Evolutionary conservation across 2,888 invertebrate genomes (phyloP).

Genomic region (Augiades crinisus): DNA sequence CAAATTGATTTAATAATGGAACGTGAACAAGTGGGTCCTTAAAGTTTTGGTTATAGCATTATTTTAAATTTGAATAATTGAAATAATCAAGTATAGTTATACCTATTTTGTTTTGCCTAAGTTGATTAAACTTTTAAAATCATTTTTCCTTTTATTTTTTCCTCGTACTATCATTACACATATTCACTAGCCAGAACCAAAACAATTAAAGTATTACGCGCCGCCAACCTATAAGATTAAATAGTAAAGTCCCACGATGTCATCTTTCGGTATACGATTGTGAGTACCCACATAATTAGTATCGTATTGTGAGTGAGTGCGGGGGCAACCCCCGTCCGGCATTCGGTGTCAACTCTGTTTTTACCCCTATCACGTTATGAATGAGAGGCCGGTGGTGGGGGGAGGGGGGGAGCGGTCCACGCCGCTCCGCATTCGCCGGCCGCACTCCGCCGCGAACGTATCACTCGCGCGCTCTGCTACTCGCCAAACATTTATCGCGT

Average conservation of each 20-base stretch:
- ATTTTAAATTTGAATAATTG: no score
- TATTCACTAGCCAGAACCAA: no score
- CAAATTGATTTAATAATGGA: no score
- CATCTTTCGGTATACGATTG: constrained; percentile 40
- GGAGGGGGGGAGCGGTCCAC: constrained; percentile 38
- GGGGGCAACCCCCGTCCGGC: constrained; percentile 47
- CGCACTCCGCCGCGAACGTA: constrained; percentile 51
- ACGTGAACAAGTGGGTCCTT: no score
- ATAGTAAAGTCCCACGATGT: constrained; percentile 47
- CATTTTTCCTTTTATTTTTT: no score
- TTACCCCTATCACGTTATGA: constrained; percentile 70
- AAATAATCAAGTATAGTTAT: no score
- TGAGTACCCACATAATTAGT: constrained; percentile 47
- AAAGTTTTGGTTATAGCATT: no score
- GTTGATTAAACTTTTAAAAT: no score
- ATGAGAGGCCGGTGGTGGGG: constrained; percentile 55
- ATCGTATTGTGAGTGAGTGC: constrained; percentile 42
- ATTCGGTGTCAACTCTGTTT: constrained; percentile 36
- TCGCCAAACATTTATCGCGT: constrained; percentile 59
- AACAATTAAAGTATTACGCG: no score
- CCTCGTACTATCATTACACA: no score
- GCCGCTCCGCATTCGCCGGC: constrained; percentile 66
- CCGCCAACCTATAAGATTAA: no score
- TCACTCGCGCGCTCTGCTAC: constrained; percentile 38
- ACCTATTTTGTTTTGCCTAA: no score